Evolutionary conservation across 2,888 invertebrate genomes (phyloP), one percentile per base, ranked within the genome.

Genomic region (Leucoma salicis): DNA sequence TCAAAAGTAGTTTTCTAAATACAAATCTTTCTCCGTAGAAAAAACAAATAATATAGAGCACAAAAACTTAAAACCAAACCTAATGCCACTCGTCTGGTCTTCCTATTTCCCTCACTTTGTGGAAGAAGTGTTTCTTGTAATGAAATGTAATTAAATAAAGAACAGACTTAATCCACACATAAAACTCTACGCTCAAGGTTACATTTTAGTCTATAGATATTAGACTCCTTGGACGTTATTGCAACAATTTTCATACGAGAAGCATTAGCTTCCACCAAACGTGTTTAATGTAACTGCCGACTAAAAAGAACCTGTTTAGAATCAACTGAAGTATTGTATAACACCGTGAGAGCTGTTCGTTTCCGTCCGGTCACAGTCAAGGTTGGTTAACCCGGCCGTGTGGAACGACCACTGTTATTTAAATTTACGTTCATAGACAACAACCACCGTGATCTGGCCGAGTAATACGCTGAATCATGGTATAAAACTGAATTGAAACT

Each of bases 311-410:
- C 73, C 68, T 51, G 73, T 70, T 72, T 64, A 41, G 47, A 57
- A 49, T 52, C 37, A 50, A 65, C 61, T 62, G 64, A 60, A 66
- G 59, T 64, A 66, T 69, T 71, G 62, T 68, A 59, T 66, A 63
- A 59, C 50, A 62, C 54, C 67, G 64, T 67, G 68, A 66, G 70
- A 70, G 60, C 57, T 53, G 36, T 31, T 28, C 39, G 58, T 60
- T 63, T 69, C 66, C 66, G 62, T 53, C 58, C 55, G 49, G 43
- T 38, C 48, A 45, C 39, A 49, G 34, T 42, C 50, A 44, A 56
- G 57, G 35, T 39, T 50, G 47, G 51, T 53, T 48, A 53, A 49
- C 39, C 51, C 49, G 35, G 40, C 46, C 39, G 35, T 13, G 28
- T 45, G 33, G 42, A 55, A 51, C 21, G 35, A 33, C 35, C 32